Percentiles rank a stretch among this genome's conserved stretches.
Evolutionary conservation across 2,113 vertebrate genomes (phyloP).

Genomic region (Perca fluviatilis): DNA sequence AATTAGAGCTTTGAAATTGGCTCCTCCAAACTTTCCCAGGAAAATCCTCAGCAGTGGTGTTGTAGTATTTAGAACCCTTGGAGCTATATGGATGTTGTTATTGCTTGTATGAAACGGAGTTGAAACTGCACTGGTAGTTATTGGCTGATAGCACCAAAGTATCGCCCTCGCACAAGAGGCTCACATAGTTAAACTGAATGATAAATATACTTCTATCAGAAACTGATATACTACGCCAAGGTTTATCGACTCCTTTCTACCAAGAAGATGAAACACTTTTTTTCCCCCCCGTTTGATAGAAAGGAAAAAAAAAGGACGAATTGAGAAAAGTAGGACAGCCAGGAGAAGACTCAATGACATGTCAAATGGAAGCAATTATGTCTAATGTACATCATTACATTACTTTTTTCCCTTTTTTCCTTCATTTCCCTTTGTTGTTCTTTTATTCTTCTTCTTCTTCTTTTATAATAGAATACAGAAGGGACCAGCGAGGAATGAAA

Average conservation of each 20-base stretch:
- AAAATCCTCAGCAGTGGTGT: too few species aligned
- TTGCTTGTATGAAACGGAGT: neutral
- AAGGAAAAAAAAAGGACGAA: neutral
- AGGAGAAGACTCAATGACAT: conserved; percentile 45
- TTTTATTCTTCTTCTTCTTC: fast-evolving
- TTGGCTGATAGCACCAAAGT: neutral
- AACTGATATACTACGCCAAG: neutral
- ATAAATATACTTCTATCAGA: neutral
- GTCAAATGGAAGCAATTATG: conserved; percentile 64
- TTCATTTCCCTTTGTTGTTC: conserved; percentile 41
- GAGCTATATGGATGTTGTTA: neutral
- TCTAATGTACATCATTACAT: conserved; percentile 58
- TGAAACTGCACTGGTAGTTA: neutral
- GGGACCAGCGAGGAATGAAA: conserved; percentile 36
- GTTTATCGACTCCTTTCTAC: neutral
- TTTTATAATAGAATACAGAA: conserved; percentile 16
- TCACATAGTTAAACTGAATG: neutral
- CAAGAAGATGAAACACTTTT: neutral
- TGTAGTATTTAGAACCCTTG: neutral
- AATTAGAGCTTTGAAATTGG: neutral
- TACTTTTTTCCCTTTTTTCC: conserved; percentile 29
- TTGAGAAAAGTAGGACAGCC: conserved; percentile 40
- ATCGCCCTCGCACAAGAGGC: neutral
- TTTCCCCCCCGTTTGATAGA: neutral
- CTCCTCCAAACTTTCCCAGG: neutral